These are phyloP conservation scores for Ophthalmotilapia sp. DNA, from an alignment of 2,113 vertebrate genomes.

Conservation along the genomic window DNA sequence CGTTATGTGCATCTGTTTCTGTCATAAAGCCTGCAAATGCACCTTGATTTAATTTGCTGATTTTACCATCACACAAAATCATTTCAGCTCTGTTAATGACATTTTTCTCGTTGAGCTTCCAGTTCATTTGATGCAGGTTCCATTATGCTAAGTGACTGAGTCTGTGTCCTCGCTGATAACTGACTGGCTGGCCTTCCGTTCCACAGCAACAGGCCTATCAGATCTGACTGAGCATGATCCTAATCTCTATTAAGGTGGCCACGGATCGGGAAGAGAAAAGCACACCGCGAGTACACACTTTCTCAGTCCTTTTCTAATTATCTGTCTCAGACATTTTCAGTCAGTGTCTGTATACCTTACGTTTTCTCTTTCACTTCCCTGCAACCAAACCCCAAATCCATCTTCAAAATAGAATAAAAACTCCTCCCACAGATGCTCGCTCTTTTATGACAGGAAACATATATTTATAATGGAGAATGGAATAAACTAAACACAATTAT, in stretches of 20 bases:
- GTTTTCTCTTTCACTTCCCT: not conserved
- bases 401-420: constrained; percentile 33
- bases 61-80: constrained; percentile 27
- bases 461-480: constrained; percentile 37
- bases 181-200: constrained; percentile 50
- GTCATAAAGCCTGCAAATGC: constrained; percentile 15
- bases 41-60: constrained; percentile 42
- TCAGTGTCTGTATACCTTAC: not conserved
- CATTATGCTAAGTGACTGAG: constrained; percentile 65
- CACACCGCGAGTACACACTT: not conserved
- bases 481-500: constrained; percentile 53
- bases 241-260: constrained; percentile 60
- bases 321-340: not conserved
- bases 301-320: not conserved
- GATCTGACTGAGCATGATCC: constrained; percentile 61
- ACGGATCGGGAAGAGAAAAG: constrained; percentile 1
- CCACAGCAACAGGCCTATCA: constrained; percentile 41
- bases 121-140: constrained; percentile 59
- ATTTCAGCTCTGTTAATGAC: constrained; percentile 50
- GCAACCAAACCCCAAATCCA: not conserved
- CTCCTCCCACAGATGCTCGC: not conserved
- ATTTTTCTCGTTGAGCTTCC: constrained; percentile 39
- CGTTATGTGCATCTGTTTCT: constrained; percentile 9
- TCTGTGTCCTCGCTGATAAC: constrained; percentile 58
- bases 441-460: constrained; percentile 36